These are phyloP conservation scores for Therioaphis trifolii DNA, from an alignment of 2,888 invertebrate genomes.

Conservation along the genomic window DNA sequence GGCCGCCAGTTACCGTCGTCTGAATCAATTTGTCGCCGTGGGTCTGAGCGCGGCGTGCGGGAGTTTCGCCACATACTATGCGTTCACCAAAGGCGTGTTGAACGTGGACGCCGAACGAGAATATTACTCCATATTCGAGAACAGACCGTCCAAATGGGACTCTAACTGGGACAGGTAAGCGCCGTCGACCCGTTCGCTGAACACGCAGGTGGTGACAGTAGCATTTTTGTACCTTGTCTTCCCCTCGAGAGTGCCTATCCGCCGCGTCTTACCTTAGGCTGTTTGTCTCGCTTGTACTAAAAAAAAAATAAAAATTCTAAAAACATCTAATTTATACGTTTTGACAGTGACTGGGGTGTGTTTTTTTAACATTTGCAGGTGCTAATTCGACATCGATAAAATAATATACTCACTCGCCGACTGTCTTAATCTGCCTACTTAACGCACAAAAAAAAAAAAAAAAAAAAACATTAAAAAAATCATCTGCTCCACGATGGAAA, in stretches of 20 bases:
- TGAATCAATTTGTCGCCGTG: neutral
- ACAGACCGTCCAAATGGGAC: slow-evolving; percentile 46
- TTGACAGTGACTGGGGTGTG: slow-evolving; percentile 48
- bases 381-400: slow-evolving; percentile 33
- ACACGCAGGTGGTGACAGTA: neutral
- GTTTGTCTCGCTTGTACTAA: no score
- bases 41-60: slow-evolving; percentile 28
- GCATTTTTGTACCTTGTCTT: neutral
- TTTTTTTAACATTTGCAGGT: slow-evolving; percentile 59
- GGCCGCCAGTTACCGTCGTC: slow-evolving; percentile 23
- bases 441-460: slow-evolving; percentile 47
- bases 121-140: slow-evolving; percentile 30
- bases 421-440: neutral
- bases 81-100: neutral
- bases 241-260: neutral
- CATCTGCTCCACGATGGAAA: neutral
- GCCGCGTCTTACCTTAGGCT: slow-evolving; percentile 33
- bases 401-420: neutral
- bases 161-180: slow-evolving; percentile 57
- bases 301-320: no score
- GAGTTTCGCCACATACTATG: slow-evolving; percentile 35
- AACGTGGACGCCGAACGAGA: neutral
- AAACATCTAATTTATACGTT: slow-evolving; percentile 21
- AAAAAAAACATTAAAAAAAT: no score
- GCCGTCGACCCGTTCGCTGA: neutral